Evolutionary conservation across 2,888 invertebrate genomes (phyloP), one percentile per base, ranked within the genome.

Genomic region (Biston betularia): DNA sequence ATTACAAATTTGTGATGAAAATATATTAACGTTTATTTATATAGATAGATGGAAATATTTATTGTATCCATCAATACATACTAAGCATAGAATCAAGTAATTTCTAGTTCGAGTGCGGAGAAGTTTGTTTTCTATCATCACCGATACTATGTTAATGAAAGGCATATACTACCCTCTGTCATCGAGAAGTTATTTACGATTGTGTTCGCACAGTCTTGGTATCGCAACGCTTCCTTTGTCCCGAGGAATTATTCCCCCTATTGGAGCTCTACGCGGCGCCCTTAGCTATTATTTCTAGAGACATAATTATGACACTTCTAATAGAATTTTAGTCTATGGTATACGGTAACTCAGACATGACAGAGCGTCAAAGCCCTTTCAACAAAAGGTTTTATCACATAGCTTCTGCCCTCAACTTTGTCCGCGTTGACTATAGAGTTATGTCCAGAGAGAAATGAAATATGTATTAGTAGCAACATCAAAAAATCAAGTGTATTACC

Each of bases 161-260:
- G 75, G 70, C 76, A 77, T 82, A 77, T 76, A 79, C 79, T 77
- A 78, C 77, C 67, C 71, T 69, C 75, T 82, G 82, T 83, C 83
- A 83, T 80, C 75, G 73, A 56, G 50, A 12, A 63, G 72, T 81
- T 84, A 84, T 84, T 84, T 85, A 85, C 80, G 82, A 76, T 71
- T 68, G 68, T 75, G 77, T 78, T 77, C 76, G 78, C 77, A 46
- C 14, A 24, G 72, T 70, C 64, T 70, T 72, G 75, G 74, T 74
- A 77, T 71, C 68, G 71, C 49, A 40, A 61, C 63, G 74, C 63
- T 77, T 74, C 74, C 76, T 75, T 75, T 75, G 75, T 72, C 48
- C 59, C 33, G 53, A 64, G 65, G 46, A 66, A 55, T 67, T 67
- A 67, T 67, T 63, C 50, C 57, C 59, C 14, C 49, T 49, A 59